These are phyloP conservation scores for Melanitta fusca DNA, from an alignment of 2,797 vertebrate species.

Conservation along the genomic window DNA sequence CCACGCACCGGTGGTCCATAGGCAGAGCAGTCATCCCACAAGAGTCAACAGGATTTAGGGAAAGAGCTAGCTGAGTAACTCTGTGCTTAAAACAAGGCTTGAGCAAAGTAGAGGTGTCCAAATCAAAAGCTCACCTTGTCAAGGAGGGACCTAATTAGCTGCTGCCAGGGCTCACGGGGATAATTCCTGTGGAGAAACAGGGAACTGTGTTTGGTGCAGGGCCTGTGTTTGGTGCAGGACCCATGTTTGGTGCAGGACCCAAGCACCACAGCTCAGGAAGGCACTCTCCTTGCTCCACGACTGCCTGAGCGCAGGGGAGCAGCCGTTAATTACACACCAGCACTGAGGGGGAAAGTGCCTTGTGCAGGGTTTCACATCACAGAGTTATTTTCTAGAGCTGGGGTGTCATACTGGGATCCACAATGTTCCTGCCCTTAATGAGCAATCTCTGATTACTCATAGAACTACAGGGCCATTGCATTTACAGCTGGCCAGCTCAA, in stretches of 20 bases:
- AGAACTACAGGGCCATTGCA: not conserved
- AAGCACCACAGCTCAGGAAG: not conserved
- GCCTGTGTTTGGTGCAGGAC: not conserved
- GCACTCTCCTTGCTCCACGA: accelerated
- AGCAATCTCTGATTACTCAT: not conserved
- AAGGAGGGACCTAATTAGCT: not conserved
- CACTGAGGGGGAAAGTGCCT: not conserved
- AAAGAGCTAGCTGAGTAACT: not conserved
- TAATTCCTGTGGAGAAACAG: not conserved
- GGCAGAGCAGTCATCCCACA: not conserved
- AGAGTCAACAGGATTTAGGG: not conserved
- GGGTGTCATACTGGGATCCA: not conserved
- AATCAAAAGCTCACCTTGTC: not conserved
- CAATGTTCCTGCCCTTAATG: not conserved
- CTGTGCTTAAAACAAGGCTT: not conserved
- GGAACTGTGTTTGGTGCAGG: not conserved
- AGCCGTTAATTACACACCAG: accelerated
- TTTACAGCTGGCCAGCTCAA: not conserved
- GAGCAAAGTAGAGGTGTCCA: not conserved
- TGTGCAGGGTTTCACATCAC: not conserved
- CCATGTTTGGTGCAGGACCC: not conserved
- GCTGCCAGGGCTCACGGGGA: not conserved
- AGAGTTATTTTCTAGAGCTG: not conserved
- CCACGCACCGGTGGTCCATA: not conserved
- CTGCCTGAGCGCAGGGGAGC: not conserved